Conservation (phyloP, 2,113 vertebrate species). For the Tachysurus fulvidraco region DNA sequence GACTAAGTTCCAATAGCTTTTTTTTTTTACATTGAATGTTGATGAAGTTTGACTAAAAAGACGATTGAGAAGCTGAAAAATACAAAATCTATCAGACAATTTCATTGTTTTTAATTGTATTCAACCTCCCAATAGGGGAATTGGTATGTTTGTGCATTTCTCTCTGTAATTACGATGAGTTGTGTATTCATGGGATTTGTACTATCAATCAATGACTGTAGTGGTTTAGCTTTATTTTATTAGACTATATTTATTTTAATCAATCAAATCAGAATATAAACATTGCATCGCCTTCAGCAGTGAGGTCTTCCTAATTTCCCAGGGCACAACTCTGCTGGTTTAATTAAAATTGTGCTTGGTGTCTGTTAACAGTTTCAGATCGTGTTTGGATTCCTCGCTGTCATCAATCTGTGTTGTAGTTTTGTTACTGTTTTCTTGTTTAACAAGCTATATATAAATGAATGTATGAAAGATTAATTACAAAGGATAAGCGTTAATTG, state of each 20-base stretch:
- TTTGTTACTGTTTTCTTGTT: neutral
- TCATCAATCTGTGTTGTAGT: neutral
- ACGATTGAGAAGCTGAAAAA: neutral
- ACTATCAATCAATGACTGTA: neutral
- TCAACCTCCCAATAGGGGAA: neutral
- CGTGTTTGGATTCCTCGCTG: neutral
- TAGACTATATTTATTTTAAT: neutral
- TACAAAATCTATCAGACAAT: neutral
- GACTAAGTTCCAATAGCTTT: neutral
- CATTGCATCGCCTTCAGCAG: neutral
- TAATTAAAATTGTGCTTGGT: neutral
- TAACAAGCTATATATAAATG: neutral
- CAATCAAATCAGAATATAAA: neutral
- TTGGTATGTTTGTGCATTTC: neutral
- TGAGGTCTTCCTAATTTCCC: neutral
- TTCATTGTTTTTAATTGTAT: neutral
- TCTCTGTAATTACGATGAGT: neutral
- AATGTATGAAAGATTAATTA: too few relatives aligned
- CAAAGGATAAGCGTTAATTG: neutral
- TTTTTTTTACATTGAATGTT: neutral
- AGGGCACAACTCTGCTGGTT: neutral
- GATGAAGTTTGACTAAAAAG: neutral
- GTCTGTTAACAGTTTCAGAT: neutral
- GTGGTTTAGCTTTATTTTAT: conserved; percentile 2
- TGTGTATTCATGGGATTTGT: neutral